These are phyloP conservation scores for Odontothrips loti DNA, from an alignment of 2,888 invertebrate species.

Conservation along the genomic window DNA sequence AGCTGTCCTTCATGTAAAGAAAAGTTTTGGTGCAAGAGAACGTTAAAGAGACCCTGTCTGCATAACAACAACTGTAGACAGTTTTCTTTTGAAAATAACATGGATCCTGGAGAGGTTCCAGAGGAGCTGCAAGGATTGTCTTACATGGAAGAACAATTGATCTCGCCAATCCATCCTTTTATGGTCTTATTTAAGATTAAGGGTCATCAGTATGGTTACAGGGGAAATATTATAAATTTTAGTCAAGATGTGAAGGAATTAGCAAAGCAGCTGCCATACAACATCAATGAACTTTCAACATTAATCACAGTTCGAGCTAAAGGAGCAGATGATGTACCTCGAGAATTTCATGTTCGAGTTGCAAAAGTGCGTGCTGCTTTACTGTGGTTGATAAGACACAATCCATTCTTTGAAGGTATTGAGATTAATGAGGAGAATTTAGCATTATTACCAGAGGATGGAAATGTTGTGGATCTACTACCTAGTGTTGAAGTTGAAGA, in stretches of 20 bases:
- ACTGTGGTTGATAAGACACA: neutral
- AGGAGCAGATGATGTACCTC: neutral
- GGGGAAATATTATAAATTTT: constrained; percentile 32
- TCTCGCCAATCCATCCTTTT: constrained; percentile 32
- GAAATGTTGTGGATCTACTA: neutral
- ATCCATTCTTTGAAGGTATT: constrained; percentile 24
- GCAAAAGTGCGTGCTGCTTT: neutral
- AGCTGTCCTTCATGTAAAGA: neutral
- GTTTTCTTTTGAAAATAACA: neutral
- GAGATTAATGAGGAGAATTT: constrained; percentile 9
- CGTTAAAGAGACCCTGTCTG: neutral
- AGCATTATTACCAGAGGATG: neutral
- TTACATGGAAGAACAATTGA: constrained; percentile 31
- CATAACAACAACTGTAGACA: neutral
- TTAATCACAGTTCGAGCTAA: neutral
- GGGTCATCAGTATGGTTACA: constrained; percentile 32
- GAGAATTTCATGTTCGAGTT: neutral
- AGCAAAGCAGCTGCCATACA: constrained; percentile 29
- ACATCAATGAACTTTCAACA: neutral
- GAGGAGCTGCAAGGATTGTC: constrained; percentile 28
- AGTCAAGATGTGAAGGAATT: constrained; percentile 30
- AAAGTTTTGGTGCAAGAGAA: neutral
- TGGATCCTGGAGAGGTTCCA: constrained; percentile 18
- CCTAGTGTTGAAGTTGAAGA: neutral
- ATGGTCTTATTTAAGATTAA: constrained; percentile 29